phyloP scores from a whole-genome alignment of 2,113 vertebrate species.

The Micromys minutus region DNA sequence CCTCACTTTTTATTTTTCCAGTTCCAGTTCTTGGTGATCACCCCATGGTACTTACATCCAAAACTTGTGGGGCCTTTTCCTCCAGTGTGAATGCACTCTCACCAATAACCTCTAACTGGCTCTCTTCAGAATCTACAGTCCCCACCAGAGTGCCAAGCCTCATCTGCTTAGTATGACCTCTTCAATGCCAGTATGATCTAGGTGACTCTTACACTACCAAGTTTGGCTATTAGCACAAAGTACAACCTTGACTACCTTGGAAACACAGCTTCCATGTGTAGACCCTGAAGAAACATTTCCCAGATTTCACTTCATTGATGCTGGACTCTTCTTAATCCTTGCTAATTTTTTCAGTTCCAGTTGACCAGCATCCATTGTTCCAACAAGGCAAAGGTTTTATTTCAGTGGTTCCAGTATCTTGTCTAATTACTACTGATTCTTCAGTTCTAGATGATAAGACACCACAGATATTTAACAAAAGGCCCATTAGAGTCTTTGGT shows the following conservation, averaged over 20 bases:
- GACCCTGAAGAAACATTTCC: not conserved
- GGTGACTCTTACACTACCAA: not conserved
- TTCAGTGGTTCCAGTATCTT: not conserved
- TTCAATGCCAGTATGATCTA: not conserved
- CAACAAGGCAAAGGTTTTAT: not conserved
- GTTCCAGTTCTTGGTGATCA: not conserved
- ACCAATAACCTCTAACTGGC: not conserved
- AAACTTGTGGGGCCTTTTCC: not conserved
- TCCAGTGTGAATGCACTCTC: not conserved
- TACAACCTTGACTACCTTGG: too few species aligned
- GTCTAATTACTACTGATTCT: not conserved
- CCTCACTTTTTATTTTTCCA: too few species aligned
- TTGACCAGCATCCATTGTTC: not conserved
- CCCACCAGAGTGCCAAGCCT: not conserved
- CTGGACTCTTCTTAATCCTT: not conserved
- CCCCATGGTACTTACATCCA: not conserved
- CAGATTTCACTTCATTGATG: not conserved
- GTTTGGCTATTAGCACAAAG: not conserved
- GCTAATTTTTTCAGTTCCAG: not conserved
- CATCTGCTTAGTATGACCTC: not conserved
- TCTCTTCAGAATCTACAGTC: not conserved
- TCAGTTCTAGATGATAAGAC: not conserved
- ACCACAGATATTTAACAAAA: not conserved
- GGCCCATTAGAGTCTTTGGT: not conserved
- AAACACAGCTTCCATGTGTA: not conserved